Base-by-base conservation (phyloP, 2,888 invertebrate genomes). In the Steinernema carpocapsae region DNA sequence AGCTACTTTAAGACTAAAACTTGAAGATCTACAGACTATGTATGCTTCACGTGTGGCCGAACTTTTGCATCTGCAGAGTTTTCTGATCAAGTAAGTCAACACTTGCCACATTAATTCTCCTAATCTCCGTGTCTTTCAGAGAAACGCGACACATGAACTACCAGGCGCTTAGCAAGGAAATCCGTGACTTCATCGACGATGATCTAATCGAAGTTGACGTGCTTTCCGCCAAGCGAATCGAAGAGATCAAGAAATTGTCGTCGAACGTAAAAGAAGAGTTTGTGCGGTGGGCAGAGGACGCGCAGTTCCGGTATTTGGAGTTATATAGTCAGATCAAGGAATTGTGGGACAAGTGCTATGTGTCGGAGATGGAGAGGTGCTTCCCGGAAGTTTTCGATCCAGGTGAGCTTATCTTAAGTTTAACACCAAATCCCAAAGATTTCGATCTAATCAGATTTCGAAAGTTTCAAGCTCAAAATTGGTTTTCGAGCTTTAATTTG, bases 261-360 rank as follows among this genome's bases (percentile, higher is more conserved):
- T 64, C 64, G 32, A 64, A 64, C 37, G 14, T 64, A 1, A 64
- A 64, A 29, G 64, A 64, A 17, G 64, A 64, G n/a, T 64, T 29
- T 29, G 64, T 32, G 2, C 64, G 64, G 1, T 64, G 64, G 64
- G 64, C 64, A 26, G 64, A 64, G 29, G 64, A 64, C 64, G 64
- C 64, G 14, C 64, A 64, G 64, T 64, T 64, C 64, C 64, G 64
- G 17, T 64, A 64, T 26, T 17, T 64, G 32, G 64, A 64, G 32
- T 32, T 64, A 7, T 19, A 64, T n/a, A 37, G 32, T 32, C 64
- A 64, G 32, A 64, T 64, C 64, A 64, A 37, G 19, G 64, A 64
- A 4, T 29, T 64, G 4, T 64, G 64, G 64, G 64, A 64, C 64
- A 64, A 64, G 37, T 64, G 64, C 32, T 64, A 32, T 17, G 64